Base-by-base conservation (phyloP, 2,888 invertebrate genomes). In the Athripsodes cinereus region DNA sequence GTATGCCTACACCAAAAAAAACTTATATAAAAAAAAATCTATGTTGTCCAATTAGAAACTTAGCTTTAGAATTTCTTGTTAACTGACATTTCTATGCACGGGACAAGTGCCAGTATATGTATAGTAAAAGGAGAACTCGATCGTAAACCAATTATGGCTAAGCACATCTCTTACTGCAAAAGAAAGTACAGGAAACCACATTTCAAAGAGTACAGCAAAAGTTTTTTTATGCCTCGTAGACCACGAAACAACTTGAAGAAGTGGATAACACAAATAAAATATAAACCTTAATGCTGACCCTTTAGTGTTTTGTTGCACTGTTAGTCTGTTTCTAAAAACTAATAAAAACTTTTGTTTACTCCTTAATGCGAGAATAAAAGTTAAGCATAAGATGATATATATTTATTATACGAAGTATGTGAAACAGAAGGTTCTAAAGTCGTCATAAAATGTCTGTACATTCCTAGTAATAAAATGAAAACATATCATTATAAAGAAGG, bases 111-210 rank as follows among this genome's bases (percentile, higher is more conserved):
- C n/a, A n/a, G n/a, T n/a, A n/a, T n/a, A n/a, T n/a, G n/a, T n/a
- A n/a, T n/a, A n/a, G n/a, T 26, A 3, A 8, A 49, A 47, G 26
- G 40, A 16, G 26, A 40, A 31, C 44, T 35, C 26, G 31, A 26
- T 18, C 16, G 57, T 26, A 57, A 57, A 57, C 57, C 47, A 57
- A 57, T 57, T 57, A 57, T 46, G 51, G 52, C 20, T 40, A 16
- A 52, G 53, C 35, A 47, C 26, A 31, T 52, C 35, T 50, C 50
- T 50, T 34, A 26, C 18, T 51, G 51, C 44, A 20, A 44, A 40
- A 31, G 40, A 13, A 40, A 40, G 34, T 52, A 52, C 22, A 26
- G 34, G 22, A n/a, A 20, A 48, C 40, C 21, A n/a, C 22, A 21
- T 40, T 40, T 10, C 44, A 31, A 35, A 47, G 44, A 52, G 48